Percentiles rank a stretch among this genome's conserved stretches.
Conservation (phyloP, 2,113 vertebrate genomes). For the Capreolus pygargus region DNA sequence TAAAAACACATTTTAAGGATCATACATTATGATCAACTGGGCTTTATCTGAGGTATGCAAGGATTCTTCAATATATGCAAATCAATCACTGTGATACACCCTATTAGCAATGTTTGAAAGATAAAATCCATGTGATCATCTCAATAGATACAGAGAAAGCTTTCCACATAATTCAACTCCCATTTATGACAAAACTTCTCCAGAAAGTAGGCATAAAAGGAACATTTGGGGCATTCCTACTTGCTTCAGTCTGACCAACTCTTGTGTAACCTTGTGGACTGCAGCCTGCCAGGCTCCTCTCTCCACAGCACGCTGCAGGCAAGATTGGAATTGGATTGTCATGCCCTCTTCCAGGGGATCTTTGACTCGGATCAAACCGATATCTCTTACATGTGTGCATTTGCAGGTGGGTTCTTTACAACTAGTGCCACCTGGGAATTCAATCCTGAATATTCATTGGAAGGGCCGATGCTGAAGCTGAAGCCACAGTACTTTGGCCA, state of each 20-base stretch:
- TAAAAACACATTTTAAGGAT: background rate
- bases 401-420: background rate
- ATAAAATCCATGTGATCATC: background rate
- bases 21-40: background rate
- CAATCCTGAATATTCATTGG: background rate
- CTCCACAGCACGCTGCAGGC: background rate
- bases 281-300: background rate
- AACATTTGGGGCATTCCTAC: background rate
- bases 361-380: background rate
- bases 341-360: background rate
- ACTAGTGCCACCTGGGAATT: background rate
- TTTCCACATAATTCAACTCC: background rate
- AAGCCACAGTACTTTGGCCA: no score
- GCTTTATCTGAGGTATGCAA: background rate
- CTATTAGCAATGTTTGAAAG: background rate
- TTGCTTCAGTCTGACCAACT: background rate
- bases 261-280: background rate
- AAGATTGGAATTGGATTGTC: background rate
- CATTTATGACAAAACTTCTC: background rate
- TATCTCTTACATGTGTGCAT: background rate
- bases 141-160: background rate
- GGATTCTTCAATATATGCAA: background rate
- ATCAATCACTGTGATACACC: background rate
- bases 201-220: background rate
- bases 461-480: background rate